These are phyloP conservation scores for Sciaenops ocellatus DNA, from an alignment of 2,797 vertebrate species.

Conservation along the genomic window DNA sequence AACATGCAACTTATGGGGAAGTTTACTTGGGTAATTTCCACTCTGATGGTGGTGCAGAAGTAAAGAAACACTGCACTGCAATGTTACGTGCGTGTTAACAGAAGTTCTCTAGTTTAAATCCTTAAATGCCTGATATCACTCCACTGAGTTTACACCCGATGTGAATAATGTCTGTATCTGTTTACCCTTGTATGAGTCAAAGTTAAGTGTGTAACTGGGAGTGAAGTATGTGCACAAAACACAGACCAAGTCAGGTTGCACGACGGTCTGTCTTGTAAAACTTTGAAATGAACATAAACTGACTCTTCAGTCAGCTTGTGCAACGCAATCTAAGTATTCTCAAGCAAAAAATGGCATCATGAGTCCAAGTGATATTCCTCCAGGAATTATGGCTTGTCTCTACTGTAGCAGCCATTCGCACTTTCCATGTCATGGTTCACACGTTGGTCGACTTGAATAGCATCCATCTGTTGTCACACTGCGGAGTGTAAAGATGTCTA, in stretches of 20 bases:
- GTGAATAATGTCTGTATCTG: background rate
- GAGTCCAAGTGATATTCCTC: conserved; percentile 7
- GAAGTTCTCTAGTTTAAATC: background rate
- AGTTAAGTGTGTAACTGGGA: background rate
- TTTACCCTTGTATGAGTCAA: background rate
- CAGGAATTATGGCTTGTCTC: background rate
- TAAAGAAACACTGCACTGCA: background rate
- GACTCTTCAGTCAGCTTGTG: background rate
- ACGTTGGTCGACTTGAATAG: conserved; percentile 23
- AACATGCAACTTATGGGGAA: conserved; percentile 7
- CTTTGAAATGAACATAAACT: background rate
- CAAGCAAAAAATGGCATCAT: background rate
- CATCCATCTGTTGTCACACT: conserved; percentile 24
- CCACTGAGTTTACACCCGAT: background rate
- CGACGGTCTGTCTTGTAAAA: conserved; percentile 5
- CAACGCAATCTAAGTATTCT: background rate
- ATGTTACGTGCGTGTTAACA: background rate
- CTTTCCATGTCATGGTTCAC: conserved; percentile 8
- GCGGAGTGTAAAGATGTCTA: background rate
- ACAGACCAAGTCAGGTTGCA: background rate
- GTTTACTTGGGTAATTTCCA: conserved; percentile 4
- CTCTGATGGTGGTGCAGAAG: conserved; percentile 2
- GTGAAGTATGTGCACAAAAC: conserved; percentile 7
- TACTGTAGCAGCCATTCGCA: background rate
- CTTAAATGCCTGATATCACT: background rate